Evolutionary conservation across 2,888 invertebrate genomes (phyloP), one percentile per base, ranked within the genome.

Genomic region (Drosophila mulleri): DNA sequence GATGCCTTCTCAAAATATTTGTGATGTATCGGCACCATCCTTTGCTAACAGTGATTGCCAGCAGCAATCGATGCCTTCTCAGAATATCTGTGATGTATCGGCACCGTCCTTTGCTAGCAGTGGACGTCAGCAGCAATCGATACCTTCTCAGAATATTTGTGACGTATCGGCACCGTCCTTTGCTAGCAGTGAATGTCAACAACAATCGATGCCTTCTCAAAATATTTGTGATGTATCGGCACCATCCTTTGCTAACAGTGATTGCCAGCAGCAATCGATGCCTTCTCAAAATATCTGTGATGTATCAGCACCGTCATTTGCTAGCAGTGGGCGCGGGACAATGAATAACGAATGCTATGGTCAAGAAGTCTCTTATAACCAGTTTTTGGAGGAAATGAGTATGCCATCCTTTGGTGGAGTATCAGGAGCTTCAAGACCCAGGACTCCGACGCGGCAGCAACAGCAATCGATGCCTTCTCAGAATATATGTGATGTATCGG

Each of bases 121-220:
- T 39, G 37, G 16, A 39, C 12, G 37, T 6, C 41, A 41, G 18
- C 41, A 41, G 4, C n/a, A 41, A 9, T 41, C 35, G n/a, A 41
- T 41, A 3, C n/a, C 41, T 9, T 12, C 32, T 3, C 42, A 42
- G 2, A 53, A 60, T 45, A 53, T 65, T 0, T 60, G 42, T 11
- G 61, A 64, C 8, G 37, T 32, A 2, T 37, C 62, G 1, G 60
- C 63, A 2, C 75, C 75, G 0, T 53, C 67, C 1, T 71, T 52
- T 50, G 61, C 0, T 0, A 60, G 16, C 3, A 48, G 44, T 37
- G 20, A 44, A 44, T 16, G 20, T n/a, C 39, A 39, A 16, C 39
- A 39, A 0, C 37, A 37, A 37, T 37, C 37, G 5, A 44, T 20
- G 20, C 20, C 18, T 2, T n/a, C 35, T 1, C 44, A 44, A 2